These are phyloP conservation scores for Chalcosyrphus nemorum DNA, from an alignment of 2,888 invertebrate species.

Conservation along the genomic window DNA sequence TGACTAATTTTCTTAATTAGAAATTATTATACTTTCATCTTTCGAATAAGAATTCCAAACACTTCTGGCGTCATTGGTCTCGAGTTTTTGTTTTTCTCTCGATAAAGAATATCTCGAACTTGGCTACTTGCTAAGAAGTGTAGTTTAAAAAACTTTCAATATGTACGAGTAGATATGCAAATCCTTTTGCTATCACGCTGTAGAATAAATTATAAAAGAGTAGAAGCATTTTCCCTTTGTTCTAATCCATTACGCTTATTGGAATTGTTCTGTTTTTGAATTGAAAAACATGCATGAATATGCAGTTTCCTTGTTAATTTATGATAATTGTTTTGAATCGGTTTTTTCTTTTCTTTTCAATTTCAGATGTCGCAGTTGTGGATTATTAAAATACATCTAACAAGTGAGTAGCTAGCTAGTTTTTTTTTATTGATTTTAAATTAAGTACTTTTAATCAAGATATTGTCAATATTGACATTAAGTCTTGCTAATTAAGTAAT, in stretches of 20 bases:
- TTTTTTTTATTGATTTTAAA: neutral
- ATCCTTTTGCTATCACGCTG: neutral
- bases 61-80: slow-evolving; percentile 1
- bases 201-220: neutral
- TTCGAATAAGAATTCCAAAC: neutral
- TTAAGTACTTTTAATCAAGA: neutral
- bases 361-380: neutral
- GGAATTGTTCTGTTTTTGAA: neutral
- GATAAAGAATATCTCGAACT: neutral
- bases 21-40: neutral
- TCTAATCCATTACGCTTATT: neutral
- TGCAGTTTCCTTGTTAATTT: neutral
- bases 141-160: neutral
- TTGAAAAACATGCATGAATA: neutral
- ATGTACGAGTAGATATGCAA: neutral
- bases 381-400: neutral
- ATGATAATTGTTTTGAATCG: neutral
- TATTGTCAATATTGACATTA: neutral
- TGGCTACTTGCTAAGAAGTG: neutral
- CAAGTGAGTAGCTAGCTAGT: neutral
- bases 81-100: neutral
- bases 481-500: neutral
- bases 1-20: neutral
- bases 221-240: neutral
- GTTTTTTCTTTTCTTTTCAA: neutral